Evolutionary conservation across 1,140 invertebrate species (phyloP), one percentile per base, ranked within the genome.

Genomic region (Wasmannia auropunctata): DNA sequence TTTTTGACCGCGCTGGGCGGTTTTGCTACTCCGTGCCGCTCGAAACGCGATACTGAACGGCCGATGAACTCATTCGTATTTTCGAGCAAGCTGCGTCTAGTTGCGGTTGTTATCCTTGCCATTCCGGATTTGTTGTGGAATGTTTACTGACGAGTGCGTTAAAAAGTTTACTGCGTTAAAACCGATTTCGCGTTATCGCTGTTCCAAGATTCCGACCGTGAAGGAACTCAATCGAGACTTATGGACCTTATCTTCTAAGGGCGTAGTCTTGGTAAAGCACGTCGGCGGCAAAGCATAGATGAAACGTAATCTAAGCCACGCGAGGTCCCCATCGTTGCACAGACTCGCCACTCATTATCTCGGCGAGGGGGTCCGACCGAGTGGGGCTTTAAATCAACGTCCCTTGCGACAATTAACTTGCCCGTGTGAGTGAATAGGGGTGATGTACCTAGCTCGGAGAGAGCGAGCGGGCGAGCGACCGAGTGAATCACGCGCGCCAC

Each of bases 401-500:
- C 91, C 76, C 86, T 72, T 49, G 89, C 83, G 90, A 92, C 92
- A 92, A 92, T 92, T 92, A 92, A 91, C 77, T 86, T 62, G 70
- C 70, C 28, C 86, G 90, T 87, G 85, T 90, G 88, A 90, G 91
- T 89, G 91, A 91, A 90, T 89, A 90, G 86, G 60, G 69, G 54
- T 70, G 87, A 85, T 74, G 43, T 54, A 83, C 67, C 88, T 91
- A 87, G 89, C 84, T 86, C 79, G 80, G 49, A 86, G 86, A 58
- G 77, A 88, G 67, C 87, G 89, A 89, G 91, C 91, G 28, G 37
- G 7, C 63, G 54, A 86, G 85, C 67, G 79, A 87, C 58, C 87
- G 90, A 90, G 91, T 92, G 92, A 93, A 92, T 93, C 92, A 92
- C 92, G 91, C 88, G 91, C 88, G 86, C 76, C 90, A 76, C 92